Conservation (phyloP, 2,888 invertebrate species). For the Ctena decussata region DNA sequence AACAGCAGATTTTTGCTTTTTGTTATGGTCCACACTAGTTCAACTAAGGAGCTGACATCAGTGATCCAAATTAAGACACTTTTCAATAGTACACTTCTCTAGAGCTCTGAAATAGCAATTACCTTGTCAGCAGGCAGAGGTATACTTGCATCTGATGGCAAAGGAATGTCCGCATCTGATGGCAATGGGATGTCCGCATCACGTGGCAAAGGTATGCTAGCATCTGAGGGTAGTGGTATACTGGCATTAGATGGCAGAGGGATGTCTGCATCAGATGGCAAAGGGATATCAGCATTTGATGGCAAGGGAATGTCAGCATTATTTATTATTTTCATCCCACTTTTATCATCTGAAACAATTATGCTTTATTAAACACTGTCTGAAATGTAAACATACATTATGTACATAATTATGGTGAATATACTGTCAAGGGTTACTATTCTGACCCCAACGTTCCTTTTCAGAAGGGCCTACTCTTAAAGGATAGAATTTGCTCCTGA, state of each 20-base stretch:
- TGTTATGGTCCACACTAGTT: no score
- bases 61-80: no score
- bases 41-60: no score
- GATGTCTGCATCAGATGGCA: constrained; percentile 42
- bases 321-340: constrained; percentile 19
- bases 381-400: no score
- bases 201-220: constrained; percentile 42
- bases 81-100: no score
- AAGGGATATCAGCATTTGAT: constrained; percentile 51
- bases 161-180: constrained; percentile 46
- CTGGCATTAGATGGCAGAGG: constrained; percentile 2
- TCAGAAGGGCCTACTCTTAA: no score
- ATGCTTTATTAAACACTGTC: no score
- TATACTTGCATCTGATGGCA: constrained; percentile 53
- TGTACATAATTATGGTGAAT: no score
- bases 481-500: no score
- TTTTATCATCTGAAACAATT: constrained; percentile 1
- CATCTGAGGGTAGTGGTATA: constrained; percentile 46
- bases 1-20: no score
- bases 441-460: no score
- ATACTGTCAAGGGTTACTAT: no score
- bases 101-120: not conserved
- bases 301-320: constrained; percentile 56
- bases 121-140: constrained; percentile 64
- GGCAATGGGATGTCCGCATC: constrained; percentile 12